These are phyloP conservation scores for Orthonyx spaldingii DNA, from an alignment of 2,113 vertebrate species.

Conservation along the genomic window DNA sequence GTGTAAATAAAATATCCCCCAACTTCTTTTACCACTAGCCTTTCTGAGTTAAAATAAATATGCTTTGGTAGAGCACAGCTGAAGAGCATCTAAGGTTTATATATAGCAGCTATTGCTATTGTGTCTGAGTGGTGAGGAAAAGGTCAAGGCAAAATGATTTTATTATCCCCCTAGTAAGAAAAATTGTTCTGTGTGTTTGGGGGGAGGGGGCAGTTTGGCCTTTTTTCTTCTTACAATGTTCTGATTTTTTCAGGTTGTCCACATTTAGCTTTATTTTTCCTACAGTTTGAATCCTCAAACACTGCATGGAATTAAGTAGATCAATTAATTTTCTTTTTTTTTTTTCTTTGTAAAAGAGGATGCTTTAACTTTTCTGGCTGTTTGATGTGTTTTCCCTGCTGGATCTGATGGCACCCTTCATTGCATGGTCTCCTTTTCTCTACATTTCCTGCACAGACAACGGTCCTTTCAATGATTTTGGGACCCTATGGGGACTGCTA, in stretches of 20 bases:
- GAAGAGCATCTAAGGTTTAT: background rate
- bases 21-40: background rate
- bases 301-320: background rate
- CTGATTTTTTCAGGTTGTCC: background rate
- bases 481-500: background rate
- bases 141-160: background rate
- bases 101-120: background rate
- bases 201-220: fast-evolving
- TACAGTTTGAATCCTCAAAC: background rate
- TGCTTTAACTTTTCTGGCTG: background rate
- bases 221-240: background rate
- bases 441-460: background rate
- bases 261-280: background rate
- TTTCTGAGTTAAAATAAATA: slow-evolving; percentile 2
- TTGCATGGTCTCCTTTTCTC: background rate
- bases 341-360: background rate
- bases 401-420: background rate
- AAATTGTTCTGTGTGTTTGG: background rate
- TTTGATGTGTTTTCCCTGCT: background rate
- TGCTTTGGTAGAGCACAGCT: background rate
- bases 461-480: background rate
- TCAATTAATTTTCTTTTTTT: background rate
- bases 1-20: slow-evolving; percentile 15
- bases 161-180: background rate
- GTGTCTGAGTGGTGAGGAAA: background rate